These are phyloP conservation scores for Dryadula phaetusa DNA, from an alignment of 2,888 invertebrate species.

Conservation along the genomic window DNA sequence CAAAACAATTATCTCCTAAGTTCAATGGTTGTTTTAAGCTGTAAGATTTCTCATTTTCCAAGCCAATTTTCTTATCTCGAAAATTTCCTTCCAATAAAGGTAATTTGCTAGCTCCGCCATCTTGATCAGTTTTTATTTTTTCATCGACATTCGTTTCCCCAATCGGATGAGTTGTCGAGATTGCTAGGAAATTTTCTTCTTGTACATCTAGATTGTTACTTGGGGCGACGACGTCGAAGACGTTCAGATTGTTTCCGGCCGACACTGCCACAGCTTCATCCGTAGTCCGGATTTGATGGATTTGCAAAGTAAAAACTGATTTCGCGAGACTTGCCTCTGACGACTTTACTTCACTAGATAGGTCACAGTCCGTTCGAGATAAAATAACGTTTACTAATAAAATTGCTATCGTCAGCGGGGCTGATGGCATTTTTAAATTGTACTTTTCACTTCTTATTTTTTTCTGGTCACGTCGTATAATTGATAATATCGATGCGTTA, in stretches of 20 bases:
- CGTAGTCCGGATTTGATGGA: constrained; percentile 67
- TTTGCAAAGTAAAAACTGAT: constrained; percentile 66
- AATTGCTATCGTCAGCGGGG: constrained; percentile 60
- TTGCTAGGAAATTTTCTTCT: constrained; percentile 73
- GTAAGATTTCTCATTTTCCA: constrained; percentile 40
- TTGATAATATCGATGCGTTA: constrained; percentile 57
- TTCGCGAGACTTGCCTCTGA: constrained; percentile 52
- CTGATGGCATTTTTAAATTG: constrained; percentile 57
- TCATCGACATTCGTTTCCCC: constrained; percentile 56
- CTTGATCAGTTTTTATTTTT: constrained; percentile 58
- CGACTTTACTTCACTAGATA: constrained; percentile 58
- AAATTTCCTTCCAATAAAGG: constrained; percentile 52
- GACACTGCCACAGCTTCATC: constrained; percentile 67
- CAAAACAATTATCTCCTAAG: constrained; percentile 72
- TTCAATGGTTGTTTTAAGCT: constrained; percentile 54
- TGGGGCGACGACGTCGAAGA: constrained; percentile 55
- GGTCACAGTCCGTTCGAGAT: constrained; percentile 55
- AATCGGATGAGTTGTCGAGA: constrained; percentile 64
- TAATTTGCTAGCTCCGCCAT: constrained; percentile 58
- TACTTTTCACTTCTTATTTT: constrained; percentile 31
- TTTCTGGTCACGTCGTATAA: constrained; percentile 51
- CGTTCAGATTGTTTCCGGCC: constrained; percentile 78
- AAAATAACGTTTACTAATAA: constrained; percentile 61
- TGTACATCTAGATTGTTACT: constrained; percentile 53
- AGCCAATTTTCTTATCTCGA: constrained; percentile 40